Percentiles rank a stretch among this genome's conserved stretches.
Conservation (phyloP, 2,888 invertebrate genomes). For the Cynaeus angustus region DNA sequence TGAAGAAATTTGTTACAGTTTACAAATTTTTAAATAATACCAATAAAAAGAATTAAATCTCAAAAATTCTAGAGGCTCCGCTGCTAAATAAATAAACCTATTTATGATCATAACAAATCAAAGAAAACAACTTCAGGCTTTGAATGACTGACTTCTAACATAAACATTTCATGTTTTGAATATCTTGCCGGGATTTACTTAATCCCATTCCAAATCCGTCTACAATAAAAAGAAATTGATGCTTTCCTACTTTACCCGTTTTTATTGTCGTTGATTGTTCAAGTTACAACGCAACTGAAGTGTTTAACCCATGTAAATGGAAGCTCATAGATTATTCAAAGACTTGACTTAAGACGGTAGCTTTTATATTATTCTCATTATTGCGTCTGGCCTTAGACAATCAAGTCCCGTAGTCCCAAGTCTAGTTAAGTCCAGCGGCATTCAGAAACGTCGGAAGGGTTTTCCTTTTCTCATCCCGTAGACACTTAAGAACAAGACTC, state of each 20-base stretch:
- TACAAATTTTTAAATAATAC: neutral
- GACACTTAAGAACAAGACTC: conserved; percentile 41
- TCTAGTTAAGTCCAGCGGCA: conserved; percentile 63
- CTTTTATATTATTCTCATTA: conserved; percentile 54
- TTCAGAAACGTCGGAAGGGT: conserved; percentile 49
- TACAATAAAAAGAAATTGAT: neutral
- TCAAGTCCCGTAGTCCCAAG: conserved; percentile 62
- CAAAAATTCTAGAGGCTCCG: too few species aligned
- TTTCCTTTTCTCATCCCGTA: conserved; percentile 40
- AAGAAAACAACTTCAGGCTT: too few species aligned
- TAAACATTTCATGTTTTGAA: too few species aligned
- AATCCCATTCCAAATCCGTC: neutral
- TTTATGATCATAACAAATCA: too few species aligned
- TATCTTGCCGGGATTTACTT: too few species aligned
- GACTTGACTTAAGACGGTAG: conserved; percentile 20
- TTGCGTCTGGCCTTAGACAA: conserved; percentile 60
- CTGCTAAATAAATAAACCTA: too few species aligned
- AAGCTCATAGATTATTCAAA: conserved; percentile 30
- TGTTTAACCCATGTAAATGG: neutral
- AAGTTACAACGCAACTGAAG: neutral
- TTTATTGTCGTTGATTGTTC: neutral
- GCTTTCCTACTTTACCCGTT: neutral
- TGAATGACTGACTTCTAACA: too few species aligned
- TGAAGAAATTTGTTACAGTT: neutral
- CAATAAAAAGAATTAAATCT: too few species aligned